Evolutionary conservation across 2,797 vertebrate genomes (phyloP), one percentile per base, ranked within the genome.

Genomic region (Varecia variegata): DNA sequence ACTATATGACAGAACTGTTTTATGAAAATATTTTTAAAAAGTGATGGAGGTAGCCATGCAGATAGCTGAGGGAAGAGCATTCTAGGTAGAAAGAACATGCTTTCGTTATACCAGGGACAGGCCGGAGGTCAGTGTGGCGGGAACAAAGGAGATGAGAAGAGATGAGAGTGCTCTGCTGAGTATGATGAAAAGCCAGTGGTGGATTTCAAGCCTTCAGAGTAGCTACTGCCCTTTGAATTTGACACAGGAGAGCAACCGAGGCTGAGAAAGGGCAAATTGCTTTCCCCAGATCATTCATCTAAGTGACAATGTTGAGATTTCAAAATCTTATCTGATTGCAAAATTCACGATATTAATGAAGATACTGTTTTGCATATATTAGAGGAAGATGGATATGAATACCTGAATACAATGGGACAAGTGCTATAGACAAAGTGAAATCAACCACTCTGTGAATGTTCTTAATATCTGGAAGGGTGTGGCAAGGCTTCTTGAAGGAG

Each of bases 21-120:
- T 2, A 62, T 77, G 62, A 43, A 62, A 76, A 32, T 35, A 20
- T 54, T 56, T 77, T 38, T 11, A 58, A 43, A 84, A 40, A 56
- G 2, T 10, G 12, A 74, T 9, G 47, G 14, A 76, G 15, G 1
- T 35, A 52, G 38, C 4, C n/a, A 13, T 38, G 30, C 7, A 40
- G 2, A n/a, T 20, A 32, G 0, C 8, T 81, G 35, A 4, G 10
- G 13, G 8, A 32, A 17, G 11, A 30, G 1, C 0, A 40, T 8
- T 50, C 5, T 5, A 13, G 10, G 7, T 17, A 9, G 30, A 70
- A 47, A 79, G 23, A 83, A 7, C 0, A 7, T 56, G 6, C 3
- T 23, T 60, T 21, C 20, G 3, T 17, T n/a, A 50, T 54, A 18
- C 10, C 74, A 32, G 43, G 20, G 15, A 23, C 25, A 18, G n/a